phyloP scores from a whole-genome alignment of 2,113 vertebrate species.

The Taurulus bubalis region DNA sequence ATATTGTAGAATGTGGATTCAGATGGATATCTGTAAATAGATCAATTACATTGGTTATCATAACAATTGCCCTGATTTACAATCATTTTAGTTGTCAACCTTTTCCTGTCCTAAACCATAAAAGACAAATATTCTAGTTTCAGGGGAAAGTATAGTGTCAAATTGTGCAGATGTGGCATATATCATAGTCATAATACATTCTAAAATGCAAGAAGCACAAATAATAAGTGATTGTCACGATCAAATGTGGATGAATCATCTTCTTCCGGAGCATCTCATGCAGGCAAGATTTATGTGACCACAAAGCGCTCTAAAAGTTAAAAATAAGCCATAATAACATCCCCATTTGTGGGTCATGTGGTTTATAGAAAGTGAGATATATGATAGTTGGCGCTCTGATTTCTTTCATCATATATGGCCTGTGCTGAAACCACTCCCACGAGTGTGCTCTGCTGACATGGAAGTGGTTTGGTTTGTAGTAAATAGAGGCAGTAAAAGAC shows the following conservation, averaged over 20 bases:
- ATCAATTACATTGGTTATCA: neutral
- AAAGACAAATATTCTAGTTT: neutral
- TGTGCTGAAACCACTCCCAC: slow-evolving; percentile 37
- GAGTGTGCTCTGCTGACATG: slow-evolving; percentile 36
- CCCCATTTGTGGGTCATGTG: neutral
- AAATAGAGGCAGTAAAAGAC: slow-evolving; percentile 52
- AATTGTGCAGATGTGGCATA: neutral
- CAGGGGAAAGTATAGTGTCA: neutral
- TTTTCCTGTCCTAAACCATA: neutral
- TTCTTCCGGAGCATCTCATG: neutral
- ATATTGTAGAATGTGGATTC: neutral
- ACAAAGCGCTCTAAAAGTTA: neutral
- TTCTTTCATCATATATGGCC: slow-evolving; percentile 46
- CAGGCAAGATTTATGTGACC: neutral
- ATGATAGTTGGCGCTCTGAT: slow-evolving; percentile 29
- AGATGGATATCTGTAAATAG: neutral
- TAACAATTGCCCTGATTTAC: neutral
- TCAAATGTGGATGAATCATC: neutral
- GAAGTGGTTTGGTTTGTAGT: slow-evolving; percentile 36
- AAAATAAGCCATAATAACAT: slow-evolving; percentile 1
- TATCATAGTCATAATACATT: neutral
- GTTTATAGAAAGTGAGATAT: slow-evolving; percentile 17
- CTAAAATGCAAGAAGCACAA: neutral
- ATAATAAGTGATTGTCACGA: neutral
- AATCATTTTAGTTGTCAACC: neutral